Evolutionary conservation across 2,797 vertebrate genomes (phyloP), one percentile per base, ranked within the genome.

Genomic region (Coregonus suidteri): DNA sequence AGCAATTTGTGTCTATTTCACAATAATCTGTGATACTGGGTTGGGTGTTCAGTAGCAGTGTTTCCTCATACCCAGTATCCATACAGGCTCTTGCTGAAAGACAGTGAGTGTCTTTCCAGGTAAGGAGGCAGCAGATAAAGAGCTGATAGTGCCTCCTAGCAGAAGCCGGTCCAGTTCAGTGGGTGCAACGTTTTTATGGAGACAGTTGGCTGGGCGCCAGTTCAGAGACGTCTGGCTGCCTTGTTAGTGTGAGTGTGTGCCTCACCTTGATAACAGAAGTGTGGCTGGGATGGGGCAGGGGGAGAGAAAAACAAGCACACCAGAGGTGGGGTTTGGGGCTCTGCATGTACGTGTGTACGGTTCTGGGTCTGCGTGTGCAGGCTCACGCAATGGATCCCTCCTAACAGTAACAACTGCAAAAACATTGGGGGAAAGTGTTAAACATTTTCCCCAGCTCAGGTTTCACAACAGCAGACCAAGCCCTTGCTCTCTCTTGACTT

Each of bases 371-470:
- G 51, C 15, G 70, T 90, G 89, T 83, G 82, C 87, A 81, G 34
- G 79, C 85, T 91, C 93, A 93, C 85, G 86, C 89, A 88, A 93
- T 81, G 88, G 86, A 81, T 86, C 88, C 84, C 83, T 90, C 87
- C 84, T 84, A 91, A 91, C 85, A 90, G 89, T 88, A 92, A 92
- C 91, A 93, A 92, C 89, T 93, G 88, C 86, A 91, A 93, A 93
- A 91, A 93, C 91, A 91, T 88, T 71, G 81, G 88, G 80, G 83
- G 71, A 81, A 88, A 90, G 91, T 90, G 90, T 91, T 90, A 89
- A 87, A 92, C 84, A 84, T 91, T 91, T 91, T 90, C 89, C 90
- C 85, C 56, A 90, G 87, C 87, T 93, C 88, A 85, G 75, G 88
- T 91, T 94, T 93, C 91, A 94, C 88, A 93, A 91, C 91, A 93